A percentile compares a stretch with the other conserved stretches of the same genome.
phyloP scores from a whole-genome alignment of 2,888 invertebrate genomes.

The Mallateleia sp. region DNA sequence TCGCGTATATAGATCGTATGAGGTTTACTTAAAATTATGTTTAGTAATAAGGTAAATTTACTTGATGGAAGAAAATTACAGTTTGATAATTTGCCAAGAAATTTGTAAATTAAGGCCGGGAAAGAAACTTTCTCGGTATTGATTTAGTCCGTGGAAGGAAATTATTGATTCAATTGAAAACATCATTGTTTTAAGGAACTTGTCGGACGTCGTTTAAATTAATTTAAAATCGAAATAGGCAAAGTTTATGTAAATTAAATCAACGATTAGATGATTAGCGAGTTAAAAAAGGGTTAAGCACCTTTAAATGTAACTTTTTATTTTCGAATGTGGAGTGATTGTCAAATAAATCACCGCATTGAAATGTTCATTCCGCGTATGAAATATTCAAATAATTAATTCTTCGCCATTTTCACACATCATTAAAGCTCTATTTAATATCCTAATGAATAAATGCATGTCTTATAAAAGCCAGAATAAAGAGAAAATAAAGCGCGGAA shows the following conservation, averaged over 20 bases:
- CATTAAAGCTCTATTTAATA: neutral
- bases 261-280: neutral
- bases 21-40: conserved; percentile 50
- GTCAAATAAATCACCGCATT: too few species aligned
- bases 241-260: neutral
- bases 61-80: conserved; percentile 63
- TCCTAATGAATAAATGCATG: neutral
- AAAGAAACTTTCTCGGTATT: conserved; percentile 62
- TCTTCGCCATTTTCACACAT: neutral
- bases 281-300: neutral
- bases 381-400: conserved; percentile 3
- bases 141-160: conserved; percentile 50
- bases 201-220: conserved; percentile 36
- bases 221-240: conserved; percentile 31
- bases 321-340: too few species aligned
- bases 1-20: conserved; percentile 22
- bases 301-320: too few species aligned
- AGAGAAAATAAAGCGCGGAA: neutral
- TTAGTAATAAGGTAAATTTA: conserved; percentile 51
- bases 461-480: conserved; percentile 6
- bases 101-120: conserved; percentile 59
- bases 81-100: conserved; percentile 71
- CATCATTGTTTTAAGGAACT: conserved; percentile 56
- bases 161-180: conserved; percentile 66
- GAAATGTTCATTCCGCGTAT: too few species aligned